These are phyloP conservation scores for Physocephala rufipes DNA, from an alignment of 2,888 invertebrate genomes.

Conservation along the genomic window DNA sequence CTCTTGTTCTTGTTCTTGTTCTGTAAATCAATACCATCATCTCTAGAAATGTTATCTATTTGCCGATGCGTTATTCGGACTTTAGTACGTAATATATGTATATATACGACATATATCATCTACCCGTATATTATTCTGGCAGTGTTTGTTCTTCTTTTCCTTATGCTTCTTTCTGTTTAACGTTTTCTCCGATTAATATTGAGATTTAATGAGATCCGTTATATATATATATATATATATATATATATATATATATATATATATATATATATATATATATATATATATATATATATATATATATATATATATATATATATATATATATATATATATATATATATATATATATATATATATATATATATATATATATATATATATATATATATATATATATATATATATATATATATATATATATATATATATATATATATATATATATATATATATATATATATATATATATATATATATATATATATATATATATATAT, in stretches of 20 bases:
- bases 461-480: constrained; percentile 1
- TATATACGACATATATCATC: too few relatives aligned
- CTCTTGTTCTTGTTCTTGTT: too few relatives aligned
- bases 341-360: constrained; percentile 1
- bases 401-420: constrained; percentile 1
- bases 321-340: constrained; percentile 1
- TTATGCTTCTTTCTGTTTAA: too few relatives aligned
- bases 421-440: constrained; percentile 1
- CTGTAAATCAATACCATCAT: too few relatives aligned
- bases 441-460: constrained; percentile 1
- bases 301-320: constrained; percentile 1
- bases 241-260: not conserved
- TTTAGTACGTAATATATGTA: too few relatives aligned
- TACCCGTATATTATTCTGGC: too few relatives aligned
- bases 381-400: constrained; percentile 1
- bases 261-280: constrained; percentile 1
- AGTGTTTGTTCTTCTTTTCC: too few relatives aligned
- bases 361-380: constrained; percentile 1
- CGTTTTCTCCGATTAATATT: too few relatives aligned
- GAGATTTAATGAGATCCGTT: not conserved
- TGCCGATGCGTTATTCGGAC: too few relatives aligned
- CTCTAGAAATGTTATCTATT: too few relatives aligned
- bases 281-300: constrained; percentile 1
- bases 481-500: constrained; percentile 1
- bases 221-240: not conserved